These are phyloP conservation scores for Crocidura indochinensis DNA, from an alignment of 2,797 vertebrate genomes.

Conservation along the genomic window DNA sequence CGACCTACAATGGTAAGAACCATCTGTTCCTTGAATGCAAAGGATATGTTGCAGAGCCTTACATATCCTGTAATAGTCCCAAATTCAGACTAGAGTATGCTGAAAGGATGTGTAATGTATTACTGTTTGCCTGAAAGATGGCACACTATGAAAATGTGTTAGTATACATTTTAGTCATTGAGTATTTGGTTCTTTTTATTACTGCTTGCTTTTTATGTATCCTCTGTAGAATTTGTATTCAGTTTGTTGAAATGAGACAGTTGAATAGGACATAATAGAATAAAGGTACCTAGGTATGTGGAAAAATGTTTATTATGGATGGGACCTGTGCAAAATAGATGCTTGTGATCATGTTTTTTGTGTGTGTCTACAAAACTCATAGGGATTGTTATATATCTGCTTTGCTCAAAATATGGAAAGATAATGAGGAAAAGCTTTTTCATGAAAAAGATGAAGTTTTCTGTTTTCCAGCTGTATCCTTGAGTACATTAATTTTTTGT, in stretches of 20 bases:
- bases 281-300: constrained; percentile 36
- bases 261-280: not conserved
- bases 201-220: constrained; percentile 30
- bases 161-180: constrained; percentile 47
- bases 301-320: constrained; percentile 31
- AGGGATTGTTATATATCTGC: constrained; percentile 9
- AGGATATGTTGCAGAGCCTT: constrained; percentile 58
- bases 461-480: constrained; percentile 47
- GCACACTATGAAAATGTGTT: constrained; percentile 34
- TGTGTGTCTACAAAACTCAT: constrained; percentile 50
- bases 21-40: constrained; percentile 35
- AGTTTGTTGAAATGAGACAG: constrained; percentile 41
- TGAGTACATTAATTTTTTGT: constrained; percentile 11
- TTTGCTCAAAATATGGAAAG: constrained; percentile 57
- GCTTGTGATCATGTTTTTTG: constrained; percentile 44
- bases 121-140: constrained; percentile 12
- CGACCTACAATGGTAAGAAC: constrained; percentile 96
- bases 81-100: constrained; percentile 54
- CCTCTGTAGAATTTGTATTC: constrained; percentile 56
- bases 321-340: not conserved
- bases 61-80: constrained; percentile 7
- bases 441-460: constrained; percentile 22
- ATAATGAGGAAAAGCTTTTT: constrained; percentile 39
- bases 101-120: constrained; percentile 25
- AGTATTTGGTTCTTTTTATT: constrained; percentile 47